Evolutionary conservation across 2,797 vertebrate species (phyloP).

Genomic region (Coendou prehensilis): DNA sequence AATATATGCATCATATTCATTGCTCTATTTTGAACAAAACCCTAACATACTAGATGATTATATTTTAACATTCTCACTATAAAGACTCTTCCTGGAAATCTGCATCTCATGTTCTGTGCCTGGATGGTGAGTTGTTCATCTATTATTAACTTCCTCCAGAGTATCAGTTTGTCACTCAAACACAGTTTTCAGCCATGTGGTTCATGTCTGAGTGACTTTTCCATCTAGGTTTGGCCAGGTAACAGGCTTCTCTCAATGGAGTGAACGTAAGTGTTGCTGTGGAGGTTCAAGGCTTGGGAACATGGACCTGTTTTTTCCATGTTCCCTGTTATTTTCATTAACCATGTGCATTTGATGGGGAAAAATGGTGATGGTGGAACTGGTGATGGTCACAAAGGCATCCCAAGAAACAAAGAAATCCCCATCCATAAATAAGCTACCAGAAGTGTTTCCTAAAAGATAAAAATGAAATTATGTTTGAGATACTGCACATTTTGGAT

Average conservation of each 20-base stretch:
- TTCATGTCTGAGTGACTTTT: background rate
- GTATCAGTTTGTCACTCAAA: background rate
- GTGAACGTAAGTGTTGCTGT: background rate
- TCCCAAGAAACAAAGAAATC: too few species aligned
- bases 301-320: background rate
- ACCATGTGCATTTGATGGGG: background rate
- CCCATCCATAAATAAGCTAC: background rate
- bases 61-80: background rate
- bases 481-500: background rate
- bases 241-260: background rate
- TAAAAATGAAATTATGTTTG: background rate
- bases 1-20: background rate
- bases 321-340: background rate
- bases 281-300: background rate
- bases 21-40: background rate
- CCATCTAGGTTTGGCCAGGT: background rate
- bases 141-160: background rate
- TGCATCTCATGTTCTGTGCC: background rate
- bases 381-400: too few species aligned
- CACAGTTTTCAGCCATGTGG: accelerated
- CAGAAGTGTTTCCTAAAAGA: background rate
- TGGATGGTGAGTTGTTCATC: background rate
- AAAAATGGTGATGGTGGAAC: background rate
- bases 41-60: background rate
- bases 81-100: background rate